phyloP scores from a whole-genome alignment of 2,113 vertebrate species.

The Podilymbus podiceps region DNA sequence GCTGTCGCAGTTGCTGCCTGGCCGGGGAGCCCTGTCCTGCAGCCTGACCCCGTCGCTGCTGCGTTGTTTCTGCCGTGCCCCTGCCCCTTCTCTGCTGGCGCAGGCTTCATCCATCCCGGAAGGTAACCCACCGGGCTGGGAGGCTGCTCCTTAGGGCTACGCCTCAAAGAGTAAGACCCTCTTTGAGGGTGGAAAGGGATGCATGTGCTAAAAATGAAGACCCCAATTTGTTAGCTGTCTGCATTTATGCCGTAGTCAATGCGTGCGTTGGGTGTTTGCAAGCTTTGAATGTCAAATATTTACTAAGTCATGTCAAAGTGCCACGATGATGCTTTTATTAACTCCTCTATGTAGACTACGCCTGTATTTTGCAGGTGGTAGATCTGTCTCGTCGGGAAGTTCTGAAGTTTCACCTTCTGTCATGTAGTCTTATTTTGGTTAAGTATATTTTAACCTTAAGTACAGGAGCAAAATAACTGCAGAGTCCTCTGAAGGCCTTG shows the following conservation, averaged over 20 bases:
- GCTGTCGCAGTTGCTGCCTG: not conserved
- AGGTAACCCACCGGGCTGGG: not conserved
- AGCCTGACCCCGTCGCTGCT: accelerated
- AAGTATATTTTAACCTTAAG: not conserved
- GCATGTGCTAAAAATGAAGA: not conserved
- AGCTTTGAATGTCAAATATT: constrained; percentile 48
- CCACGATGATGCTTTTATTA: not conserved
- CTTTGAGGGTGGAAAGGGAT: not conserved
- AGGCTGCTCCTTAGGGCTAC: not conserved
- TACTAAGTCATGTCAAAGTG: not conserved
- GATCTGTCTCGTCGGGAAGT: not conserved
- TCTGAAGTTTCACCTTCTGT: not conserved
- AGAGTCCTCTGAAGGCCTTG: not conserved
- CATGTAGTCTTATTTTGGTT: not conserved
- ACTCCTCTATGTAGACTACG: not conserved
- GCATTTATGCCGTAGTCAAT: not conserved
- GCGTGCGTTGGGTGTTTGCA: constrained; percentile 14
- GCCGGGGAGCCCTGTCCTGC: not conserved
- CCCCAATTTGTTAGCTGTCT: not conserved
- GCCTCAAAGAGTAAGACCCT: not conserved
- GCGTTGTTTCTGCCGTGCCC: not conserved
- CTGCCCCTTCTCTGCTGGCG: not conserved
- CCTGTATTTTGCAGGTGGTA: not conserved
- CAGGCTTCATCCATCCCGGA: not conserved
- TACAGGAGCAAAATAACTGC: not conserved